These are phyloP conservation scores for Calcarius ornatus DNA, from an alignment of 2,113 vertebrate species.

Conservation along the genomic window DNA sequence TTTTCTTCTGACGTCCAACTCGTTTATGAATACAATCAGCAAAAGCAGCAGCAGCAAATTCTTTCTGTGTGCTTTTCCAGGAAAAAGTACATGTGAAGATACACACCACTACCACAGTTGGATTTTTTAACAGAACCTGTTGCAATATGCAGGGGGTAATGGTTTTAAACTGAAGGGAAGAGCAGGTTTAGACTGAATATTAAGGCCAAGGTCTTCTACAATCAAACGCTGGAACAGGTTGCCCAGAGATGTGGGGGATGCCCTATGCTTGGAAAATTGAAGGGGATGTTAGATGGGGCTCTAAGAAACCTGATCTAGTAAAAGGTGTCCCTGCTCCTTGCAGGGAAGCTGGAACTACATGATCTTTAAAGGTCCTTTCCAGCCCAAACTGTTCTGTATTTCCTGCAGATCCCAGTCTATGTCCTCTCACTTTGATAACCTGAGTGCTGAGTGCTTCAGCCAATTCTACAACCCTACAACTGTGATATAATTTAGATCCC, in stretches of 20 bases:
- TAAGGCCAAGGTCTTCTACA: background rate
- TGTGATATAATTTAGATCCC: background rate
- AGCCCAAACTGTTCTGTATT: background rate
- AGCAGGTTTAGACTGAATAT: background rate
- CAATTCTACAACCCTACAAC: background rate
- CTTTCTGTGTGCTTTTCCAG: background rate
- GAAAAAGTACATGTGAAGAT: background rate
- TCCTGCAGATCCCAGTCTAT: background rate
- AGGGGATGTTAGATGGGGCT: background rate
- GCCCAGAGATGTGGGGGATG: background rate
- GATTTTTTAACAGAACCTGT: background rate
- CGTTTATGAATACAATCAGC: background rate
- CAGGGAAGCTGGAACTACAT: background rate
- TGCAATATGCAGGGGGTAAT: background rate
- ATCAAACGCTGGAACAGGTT: background rate
- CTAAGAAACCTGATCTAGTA: background rate
- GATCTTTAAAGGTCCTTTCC: background rate
- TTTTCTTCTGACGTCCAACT: background rate
- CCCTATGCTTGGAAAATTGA: background rate
- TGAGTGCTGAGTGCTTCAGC: background rate
- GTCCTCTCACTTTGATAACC: background rate
- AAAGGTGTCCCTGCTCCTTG: background rate
- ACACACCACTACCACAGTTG: background rate
- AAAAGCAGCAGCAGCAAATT: background rate
- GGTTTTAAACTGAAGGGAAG: background rate